Evolutionary conservation across 2,888 invertebrate genomes (phyloP), one percentile per base, ranked within the genome.

Genomic region (Volucella zonaria): DNA sequence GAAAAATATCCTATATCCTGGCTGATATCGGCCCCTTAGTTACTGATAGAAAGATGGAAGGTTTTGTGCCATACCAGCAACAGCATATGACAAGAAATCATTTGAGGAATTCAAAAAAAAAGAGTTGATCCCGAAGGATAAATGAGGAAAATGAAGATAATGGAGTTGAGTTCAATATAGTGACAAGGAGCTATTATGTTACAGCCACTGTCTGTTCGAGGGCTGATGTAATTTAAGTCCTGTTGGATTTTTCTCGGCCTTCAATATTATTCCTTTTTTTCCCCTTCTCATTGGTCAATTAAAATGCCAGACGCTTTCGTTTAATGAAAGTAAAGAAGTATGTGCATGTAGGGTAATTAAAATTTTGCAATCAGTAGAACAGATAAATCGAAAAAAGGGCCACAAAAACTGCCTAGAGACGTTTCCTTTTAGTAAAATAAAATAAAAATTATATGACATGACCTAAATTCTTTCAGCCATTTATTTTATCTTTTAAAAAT

Each of bases 1-100:
- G 76, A 61, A 76, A 76, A 67, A 76, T 67, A 76, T 76, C 38
- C 61, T 45, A 76, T 67, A 76, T 76, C 38, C 61, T 59, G 38
- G 59, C 68, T 67, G 61, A 68, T 68, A 67, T 67, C 52, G 10
- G 67, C 18, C 3, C 51, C 61, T 66, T 38, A 51, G 51, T 43
- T 59, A 45, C 59, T 67, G 52, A 76, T 51, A 52, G n/a, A 38
- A 76, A 67, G 67, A 67, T 67, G 18, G 52, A 75, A 59, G 42
- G 43, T 43, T 52, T 59, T 75, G 51, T 59, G 14, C 52, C 12
- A 38, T 18, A 23, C 47, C 64, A 49, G 56, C 47, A 51, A 59
- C 31, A 56, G 49, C 56, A 74, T 47, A 64, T 64, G 66, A 75
- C 66, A 67, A 38, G 59, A n/a, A 67, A 67, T 75, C 42, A 45